These are phyloP conservation scores for Psophia crepitans DNA, from an alignment of 2,113 vertebrate species.

Conservation along the genomic window DNA sequence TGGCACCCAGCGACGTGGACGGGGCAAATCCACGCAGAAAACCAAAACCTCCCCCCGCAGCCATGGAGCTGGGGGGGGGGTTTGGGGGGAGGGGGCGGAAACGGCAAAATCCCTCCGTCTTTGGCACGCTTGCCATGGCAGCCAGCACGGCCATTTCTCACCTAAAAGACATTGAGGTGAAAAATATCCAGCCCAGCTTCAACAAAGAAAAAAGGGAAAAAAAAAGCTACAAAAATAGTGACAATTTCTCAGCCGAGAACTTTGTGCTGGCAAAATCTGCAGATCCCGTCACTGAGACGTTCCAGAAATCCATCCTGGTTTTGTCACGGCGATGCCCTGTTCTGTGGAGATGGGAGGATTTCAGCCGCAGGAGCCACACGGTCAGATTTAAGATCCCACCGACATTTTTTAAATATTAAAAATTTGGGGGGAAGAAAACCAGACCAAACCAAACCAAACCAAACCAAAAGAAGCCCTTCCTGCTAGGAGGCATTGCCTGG, in stretches of 20 bases:
- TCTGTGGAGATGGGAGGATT: neutral
- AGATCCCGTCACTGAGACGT: neutral
- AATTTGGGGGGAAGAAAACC: neutral
- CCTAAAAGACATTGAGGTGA: neutral
- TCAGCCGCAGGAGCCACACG: neutral
- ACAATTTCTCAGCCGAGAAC: neutral
- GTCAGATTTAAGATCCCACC: neutral
- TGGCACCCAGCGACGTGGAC: accelerated
- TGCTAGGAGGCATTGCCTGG: neutral
- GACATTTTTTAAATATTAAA: neutral
- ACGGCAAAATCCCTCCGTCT: neutral
- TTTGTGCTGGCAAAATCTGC: neutral
- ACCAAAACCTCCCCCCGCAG: neutral
- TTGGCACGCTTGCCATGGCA: neutral
- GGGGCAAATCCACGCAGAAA: neutral
- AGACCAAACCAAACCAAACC: too few relatives aligned
- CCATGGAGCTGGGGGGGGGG: neutral
- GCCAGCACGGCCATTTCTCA: neutral
- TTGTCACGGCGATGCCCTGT: neutral
- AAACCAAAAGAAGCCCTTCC: neutral
- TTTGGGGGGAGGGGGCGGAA: too few relatives aligned
- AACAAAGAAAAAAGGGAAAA: neutral
- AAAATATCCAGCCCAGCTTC: neutral
- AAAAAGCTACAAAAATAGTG: neutral
- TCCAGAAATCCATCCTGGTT: neutral